These are phyloP conservation scores for Dreissena rostriformis DNA, from an alignment of 1,140 invertebrate species.

Conservation along the genomic window DNA sequence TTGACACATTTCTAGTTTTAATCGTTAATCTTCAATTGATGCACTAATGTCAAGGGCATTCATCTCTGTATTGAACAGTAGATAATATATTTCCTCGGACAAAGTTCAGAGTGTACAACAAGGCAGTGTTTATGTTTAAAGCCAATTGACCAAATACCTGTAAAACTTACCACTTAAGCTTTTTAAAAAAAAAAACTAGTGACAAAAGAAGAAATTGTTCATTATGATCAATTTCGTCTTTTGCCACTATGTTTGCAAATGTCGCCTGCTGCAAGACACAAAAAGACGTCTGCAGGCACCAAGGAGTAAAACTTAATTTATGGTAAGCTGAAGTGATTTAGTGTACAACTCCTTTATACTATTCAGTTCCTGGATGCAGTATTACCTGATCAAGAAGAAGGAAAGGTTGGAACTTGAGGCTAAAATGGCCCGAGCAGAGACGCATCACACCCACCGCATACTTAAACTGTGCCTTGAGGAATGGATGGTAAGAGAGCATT, in stretches of 20 bases:
- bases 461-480: constrained; percentile 65
- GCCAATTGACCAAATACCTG: too few relatives aligned
- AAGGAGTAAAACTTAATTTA: too few relatives aligned
- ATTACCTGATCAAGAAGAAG: constrained; percentile 66
- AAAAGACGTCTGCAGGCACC: too few relatives aligned
- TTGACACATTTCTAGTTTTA: too few relatives aligned
- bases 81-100: too few relatives aligned
- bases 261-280: background rate
- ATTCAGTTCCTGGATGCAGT: constrained; percentile 74
- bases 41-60: too few relatives aligned
- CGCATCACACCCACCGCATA: constrained; percentile 66
- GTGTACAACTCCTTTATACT: background rate
- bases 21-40: too few relatives aligned
- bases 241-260: background rate
- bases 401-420: constrained; percentile 61
- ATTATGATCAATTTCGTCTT: background rate
- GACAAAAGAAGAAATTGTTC: background rate
- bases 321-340: background rate
- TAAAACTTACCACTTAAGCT: too few relatives aligned
- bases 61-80: too few relatives aligned
- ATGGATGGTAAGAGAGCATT: constrained; percentile 67
- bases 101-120: too few relatives aligned
- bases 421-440: constrained; percentile 66
- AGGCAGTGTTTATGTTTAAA: too few relatives aligned
- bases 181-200: background rate